These are phyloP conservation scores for Clavelina lepadiformis DNA, from an alignment of 23 tunicate species.

Conservation along the genomic window DNA sequence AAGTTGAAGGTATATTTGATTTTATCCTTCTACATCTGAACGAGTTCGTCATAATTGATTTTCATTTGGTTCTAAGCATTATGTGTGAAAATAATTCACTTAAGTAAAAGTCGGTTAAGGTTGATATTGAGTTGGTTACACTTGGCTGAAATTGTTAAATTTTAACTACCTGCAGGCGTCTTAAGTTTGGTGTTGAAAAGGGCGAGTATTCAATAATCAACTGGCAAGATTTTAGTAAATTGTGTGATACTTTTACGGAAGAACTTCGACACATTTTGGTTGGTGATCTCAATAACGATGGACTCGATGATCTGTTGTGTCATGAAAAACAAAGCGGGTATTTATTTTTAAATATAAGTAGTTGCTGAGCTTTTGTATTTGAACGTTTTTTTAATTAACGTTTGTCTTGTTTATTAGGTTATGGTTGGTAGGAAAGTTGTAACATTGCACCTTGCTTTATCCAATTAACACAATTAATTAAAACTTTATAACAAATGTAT, in stretches of 20 bases:
- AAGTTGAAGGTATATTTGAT: too few species aligned
- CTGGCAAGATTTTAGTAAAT: neutral
- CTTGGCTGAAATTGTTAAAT: neutral
- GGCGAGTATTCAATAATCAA: neutral
- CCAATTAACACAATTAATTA: neutral
- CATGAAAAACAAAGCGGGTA: constrained; percentile 2
- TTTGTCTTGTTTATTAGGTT: neutral
- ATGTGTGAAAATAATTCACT: neutral
- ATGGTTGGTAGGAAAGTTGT: too few species aligned
- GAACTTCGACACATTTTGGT: neutral
- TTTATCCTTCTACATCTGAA: too few species aligned
- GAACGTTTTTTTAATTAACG: neutral
- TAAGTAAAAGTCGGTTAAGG: neutral
- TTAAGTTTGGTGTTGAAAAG: neutral
- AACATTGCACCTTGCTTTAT: neutral
- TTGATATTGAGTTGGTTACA: neutral
- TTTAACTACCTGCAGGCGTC: neutral
- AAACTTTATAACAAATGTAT: neutral
- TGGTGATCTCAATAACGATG: constrained; percentile 20
- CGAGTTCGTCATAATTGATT: too few species aligned
- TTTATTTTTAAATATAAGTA: neutral
- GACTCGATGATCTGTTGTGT: constrained; percentile 11
- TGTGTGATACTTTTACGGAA: neutral
- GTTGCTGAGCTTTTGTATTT: neutral
- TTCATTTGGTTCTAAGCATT: too few species aligned